Base-by-base conservation (phyloP, 2,113 vertebrate species). In the Sprattus sprattus region DNA sequence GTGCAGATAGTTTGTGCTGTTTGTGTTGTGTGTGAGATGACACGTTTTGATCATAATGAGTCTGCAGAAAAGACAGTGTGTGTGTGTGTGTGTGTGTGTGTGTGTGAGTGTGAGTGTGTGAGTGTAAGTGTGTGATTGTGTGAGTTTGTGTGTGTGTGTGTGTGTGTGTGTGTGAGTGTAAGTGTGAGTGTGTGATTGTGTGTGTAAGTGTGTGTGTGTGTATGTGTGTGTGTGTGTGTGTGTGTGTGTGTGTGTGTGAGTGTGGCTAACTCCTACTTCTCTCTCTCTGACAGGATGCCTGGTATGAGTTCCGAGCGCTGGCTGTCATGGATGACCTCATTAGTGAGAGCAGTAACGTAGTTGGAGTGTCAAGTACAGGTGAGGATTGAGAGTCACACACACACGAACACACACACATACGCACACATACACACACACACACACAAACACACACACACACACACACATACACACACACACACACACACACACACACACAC, bases 271-370 rank as follows among this genome's bases (percentile, higher is more conserved):
- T 16, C 15, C 52, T 54, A 54, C 67, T 84, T 80, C 86, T 84
- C 89, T 83, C 90, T 93, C 47, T 89, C 45, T 88, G 39, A 0
- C 90, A 99, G 98, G 98, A 99, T 90, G 98, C 98, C 5, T 99
- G 98, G 98, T 99, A 99, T 0, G 98, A 99, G 92, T 99, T 99
- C 91, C 96, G 97, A 49, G 97, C 99, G 89, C 96, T 99, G 95
- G 98, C 98, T 0, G 97, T 99, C 94, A 99, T 99, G 98, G 98
- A 99, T 90, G 97, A 99, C 94, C 96, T 99, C 92, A 97, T 99
- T 95, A 99, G 98, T 2, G 98, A 99, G 92, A 98, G 97, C 94
- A 99, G 98, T 94, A 99, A 99, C 84, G 96, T 99, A 52, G 98
- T 99, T 90, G 98, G 98, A 4, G 97, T 99, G 89, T 99, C 98